Percentiles rank a stretch among this genome's conserved stretches.
Conservation (phyloP, 2,797 vertebrate genomes). For the Amblyraja radiata region DNA sequence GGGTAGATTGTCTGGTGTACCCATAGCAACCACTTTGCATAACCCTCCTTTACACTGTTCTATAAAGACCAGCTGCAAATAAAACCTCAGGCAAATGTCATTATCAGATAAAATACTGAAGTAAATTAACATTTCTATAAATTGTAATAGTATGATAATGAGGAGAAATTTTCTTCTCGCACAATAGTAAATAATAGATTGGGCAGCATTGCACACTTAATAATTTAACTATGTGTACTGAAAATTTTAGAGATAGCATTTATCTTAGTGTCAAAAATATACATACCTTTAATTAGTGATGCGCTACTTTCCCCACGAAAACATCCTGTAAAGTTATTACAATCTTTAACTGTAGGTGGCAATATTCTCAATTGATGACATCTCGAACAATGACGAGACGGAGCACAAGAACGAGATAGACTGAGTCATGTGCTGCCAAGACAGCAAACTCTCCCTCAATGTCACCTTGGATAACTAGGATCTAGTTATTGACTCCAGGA, state of each 20-base stretch:
- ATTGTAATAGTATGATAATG: neutral
- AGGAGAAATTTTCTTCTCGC: neutral
- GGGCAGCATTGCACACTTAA: neutral
- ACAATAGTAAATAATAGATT: neutral
- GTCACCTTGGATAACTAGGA: too few relatives aligned
- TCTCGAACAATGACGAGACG: too few relatives aligned
- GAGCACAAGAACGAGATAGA: too few relatives aligned
- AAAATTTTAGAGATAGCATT: neutral
- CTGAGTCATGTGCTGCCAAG: too few relatives aligned
- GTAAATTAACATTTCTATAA: neutral
- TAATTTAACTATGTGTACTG: neutral
- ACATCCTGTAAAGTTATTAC: neutral
- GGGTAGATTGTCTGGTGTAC: neutral
- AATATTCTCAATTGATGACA: neutral
- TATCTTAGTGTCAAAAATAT: neutral
- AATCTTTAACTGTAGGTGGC: neutral
- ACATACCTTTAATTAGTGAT: neutral
- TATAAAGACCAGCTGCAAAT: neutral
- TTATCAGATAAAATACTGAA: constrained; percentile 3
- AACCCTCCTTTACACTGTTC: neutral
- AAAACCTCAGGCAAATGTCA: neutral
- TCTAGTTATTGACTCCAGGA: too few relatives aligned
- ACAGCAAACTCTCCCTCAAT: too few relatives aligned
- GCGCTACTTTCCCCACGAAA: too few relatives aligned
- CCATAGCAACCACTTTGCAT: neutral